Conservation (phyloP, 2,888 invertebrate species). For the Ennomos quercinarius region DNA sequence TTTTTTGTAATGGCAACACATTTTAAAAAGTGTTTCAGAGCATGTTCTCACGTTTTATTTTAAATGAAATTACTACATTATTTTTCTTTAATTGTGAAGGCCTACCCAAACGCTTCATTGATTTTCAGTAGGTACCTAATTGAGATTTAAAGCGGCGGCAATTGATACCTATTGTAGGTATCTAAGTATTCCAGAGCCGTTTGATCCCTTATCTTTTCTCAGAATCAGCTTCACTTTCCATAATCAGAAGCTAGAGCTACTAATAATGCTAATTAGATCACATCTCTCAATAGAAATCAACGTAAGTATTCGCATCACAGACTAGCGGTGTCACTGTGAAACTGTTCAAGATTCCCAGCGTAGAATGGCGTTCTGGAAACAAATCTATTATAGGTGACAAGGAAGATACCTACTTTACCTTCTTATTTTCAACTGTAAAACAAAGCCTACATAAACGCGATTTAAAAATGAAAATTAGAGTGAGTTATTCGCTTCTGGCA, state of each 20-base stretch:
- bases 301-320: conserved; percentile 20
- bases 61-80: no score
- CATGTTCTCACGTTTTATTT: no score
- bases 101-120: no score
- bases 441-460: background rate
- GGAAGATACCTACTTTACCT: background rate
- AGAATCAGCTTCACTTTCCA: conserved; percentile 16
- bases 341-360: conserved; percentile 20
- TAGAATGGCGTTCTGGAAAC: conserved; percentile 48
- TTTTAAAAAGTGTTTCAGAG: no score
- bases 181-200: background rate
- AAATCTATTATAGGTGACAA: conserved; percentile 35
- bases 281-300: conserved; percentile 12
- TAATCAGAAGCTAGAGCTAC: conserved; percentile 5
- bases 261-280: conserved; percentile 8
- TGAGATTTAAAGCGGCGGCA: no score
- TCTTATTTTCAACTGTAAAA: background rate
- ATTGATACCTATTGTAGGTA: no score
- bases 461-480: background rate
- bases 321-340: conserved; percentile 19
- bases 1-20: background rate
- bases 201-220: conserved; percentile 12
- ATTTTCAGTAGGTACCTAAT: no score
- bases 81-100: no score
- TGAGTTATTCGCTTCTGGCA: conserved; percentile 5